Evolutionary conservation across 2,113 vertebrate species (phyloP).

Genomic region (Tetraodon nigroviridis): DNA sequence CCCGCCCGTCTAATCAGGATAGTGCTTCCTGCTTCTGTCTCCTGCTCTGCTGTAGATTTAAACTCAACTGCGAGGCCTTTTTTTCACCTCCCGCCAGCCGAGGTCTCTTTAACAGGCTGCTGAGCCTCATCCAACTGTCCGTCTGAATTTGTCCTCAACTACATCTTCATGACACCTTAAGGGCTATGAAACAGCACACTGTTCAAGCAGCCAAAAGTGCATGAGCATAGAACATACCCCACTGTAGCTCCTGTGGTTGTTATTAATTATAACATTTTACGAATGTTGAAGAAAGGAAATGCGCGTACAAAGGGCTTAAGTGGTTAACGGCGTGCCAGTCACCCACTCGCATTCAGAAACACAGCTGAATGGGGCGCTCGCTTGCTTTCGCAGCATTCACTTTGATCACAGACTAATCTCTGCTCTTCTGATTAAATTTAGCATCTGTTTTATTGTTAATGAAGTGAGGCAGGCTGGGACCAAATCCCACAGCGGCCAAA

Average conservation of each 20-base stretch:
- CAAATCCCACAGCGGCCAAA: conserved; percentile 37
- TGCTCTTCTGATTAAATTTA: conserved; percentile 63
- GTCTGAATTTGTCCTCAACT: conserved; percentile 38
- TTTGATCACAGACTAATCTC: conserved; percentile 70
- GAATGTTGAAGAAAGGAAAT: conserved; percentile 24
- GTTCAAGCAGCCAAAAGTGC: conserved; percentile 55
- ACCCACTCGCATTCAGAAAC: conserved; percentile 28
- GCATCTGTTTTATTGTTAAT: conserved; percentile 64
- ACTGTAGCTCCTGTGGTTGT: no score
- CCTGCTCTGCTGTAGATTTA: conserved; percentile 41
- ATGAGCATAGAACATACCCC: neutral
- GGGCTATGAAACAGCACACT: conserved; percentile 52
- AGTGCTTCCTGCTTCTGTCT: conserved; percentile 39
- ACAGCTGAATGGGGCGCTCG: conserved; percentile 22
- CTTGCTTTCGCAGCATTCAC: conserved; percentile 44
- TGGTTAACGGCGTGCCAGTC: conserved; percentile 28
- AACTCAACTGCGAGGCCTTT: conserved; percentile 45
- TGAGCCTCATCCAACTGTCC: conserved; percentile 42
- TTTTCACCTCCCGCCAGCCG: conserved; percentile 39
- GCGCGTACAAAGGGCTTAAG: conserved; percentile 23
- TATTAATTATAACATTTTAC: no score
- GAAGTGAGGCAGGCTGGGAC: conserved; percentile 39
- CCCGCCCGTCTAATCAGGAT: conserved; percentile 35
- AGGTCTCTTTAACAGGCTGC: conserved; percentile 38
- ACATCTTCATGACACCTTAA: conserved; percentile 56